phyloP scores from a whole-genome alignment of 1,140 invertebrate genomes.

The Drosophila malerkotliana region DNA sequence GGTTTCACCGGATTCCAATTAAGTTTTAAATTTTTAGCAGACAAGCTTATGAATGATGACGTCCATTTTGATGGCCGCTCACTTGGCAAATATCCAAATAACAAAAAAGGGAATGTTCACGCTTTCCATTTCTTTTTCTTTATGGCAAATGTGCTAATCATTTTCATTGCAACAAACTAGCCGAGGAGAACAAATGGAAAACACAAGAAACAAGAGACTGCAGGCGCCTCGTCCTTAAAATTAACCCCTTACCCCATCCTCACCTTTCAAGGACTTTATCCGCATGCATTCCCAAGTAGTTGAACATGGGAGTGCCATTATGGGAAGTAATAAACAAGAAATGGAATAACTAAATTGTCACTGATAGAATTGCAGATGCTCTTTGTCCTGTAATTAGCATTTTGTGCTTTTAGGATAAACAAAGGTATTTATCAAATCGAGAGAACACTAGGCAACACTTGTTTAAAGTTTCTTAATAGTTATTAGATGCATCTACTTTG shows the following conservation, averaged over 20 bases:
- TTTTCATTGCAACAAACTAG: constrained; percentile 28
- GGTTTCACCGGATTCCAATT: constrained; percentile 50
- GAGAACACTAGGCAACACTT: too few species aligned
- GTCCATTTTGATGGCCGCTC: constrained; percentile 17
- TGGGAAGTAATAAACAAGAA: constrained; percentile 55
- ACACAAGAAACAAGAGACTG: constrained; percentile 10
- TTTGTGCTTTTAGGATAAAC: neutral
- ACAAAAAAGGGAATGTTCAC: neutral
- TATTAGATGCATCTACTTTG: too few species aligned
- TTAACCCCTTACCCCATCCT: neutral
- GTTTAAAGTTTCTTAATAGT: neutral
- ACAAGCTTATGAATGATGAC: constrained; percentile 45
- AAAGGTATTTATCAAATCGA: neutral
- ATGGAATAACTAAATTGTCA: constrained; percentile 38
- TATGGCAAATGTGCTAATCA: constrained; percentile 42
- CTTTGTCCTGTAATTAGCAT: constrained; percentile 19
- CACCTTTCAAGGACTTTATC: constrained; percentile 41
- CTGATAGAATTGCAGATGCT: constrained; percentile 28
- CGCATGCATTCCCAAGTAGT: constrained; percentile 47
- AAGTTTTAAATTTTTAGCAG: constrained; percentile 52
- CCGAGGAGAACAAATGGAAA: constrained; percentile 11
- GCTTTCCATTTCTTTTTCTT: constrained; percentile 4
- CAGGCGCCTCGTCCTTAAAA: constrained; percentile 1
- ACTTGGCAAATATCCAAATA: constrained; percentile 23
- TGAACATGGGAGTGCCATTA: constrained; percentile 51